Conservation (phyloP, 92 coral and sea anemone genomes). For the Ricordea florida region DNA sequence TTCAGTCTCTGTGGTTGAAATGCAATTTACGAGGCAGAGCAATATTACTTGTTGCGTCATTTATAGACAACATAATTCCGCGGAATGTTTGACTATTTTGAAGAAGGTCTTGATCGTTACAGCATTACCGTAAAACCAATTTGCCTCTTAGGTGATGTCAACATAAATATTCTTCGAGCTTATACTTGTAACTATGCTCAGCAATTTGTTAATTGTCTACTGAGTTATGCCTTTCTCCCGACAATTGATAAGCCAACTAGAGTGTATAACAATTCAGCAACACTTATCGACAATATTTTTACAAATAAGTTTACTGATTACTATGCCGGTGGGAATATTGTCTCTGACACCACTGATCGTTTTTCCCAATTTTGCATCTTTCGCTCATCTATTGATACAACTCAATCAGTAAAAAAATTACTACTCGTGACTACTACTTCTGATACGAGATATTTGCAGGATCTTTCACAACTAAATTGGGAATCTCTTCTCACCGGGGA, state of each 20-base stretch:
- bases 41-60: constrained; percentile 28
- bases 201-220: constrained; percentile 13
- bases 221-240: constrained; percentile 37
- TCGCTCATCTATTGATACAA: too few relatives aligned
- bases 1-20: constrained; percentile 67
- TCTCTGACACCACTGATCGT: constrained; percentile 37
- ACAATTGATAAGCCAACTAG: constrained; percentile 58
- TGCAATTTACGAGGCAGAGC: background rate
- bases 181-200: constrained; percentile 45
- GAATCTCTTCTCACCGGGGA: background rate
- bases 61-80: constrained; percentile 61
- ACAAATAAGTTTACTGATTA: constrained; percentile 1
- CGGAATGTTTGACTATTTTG: constrained; percentile 48
- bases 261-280: constrained; percentile 32
- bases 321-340: constrained; percentile 18
- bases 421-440: background rate
- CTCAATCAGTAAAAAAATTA: too few relatives aligned
- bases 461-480: background rate
- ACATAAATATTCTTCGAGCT: constrained; percentile 31
- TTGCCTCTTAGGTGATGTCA: constrained; percentile 45
- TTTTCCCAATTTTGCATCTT: too few relatives aligned
- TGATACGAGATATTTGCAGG: background rate
- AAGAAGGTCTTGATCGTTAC: constrained; percentile 37
- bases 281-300: constrained; percentile 60
- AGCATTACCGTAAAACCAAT: constrained; percentile 38